Conservation (phyloP, 2,113 vertebrate genomes). For the Phalacrocorax pelagicus region DNA sequence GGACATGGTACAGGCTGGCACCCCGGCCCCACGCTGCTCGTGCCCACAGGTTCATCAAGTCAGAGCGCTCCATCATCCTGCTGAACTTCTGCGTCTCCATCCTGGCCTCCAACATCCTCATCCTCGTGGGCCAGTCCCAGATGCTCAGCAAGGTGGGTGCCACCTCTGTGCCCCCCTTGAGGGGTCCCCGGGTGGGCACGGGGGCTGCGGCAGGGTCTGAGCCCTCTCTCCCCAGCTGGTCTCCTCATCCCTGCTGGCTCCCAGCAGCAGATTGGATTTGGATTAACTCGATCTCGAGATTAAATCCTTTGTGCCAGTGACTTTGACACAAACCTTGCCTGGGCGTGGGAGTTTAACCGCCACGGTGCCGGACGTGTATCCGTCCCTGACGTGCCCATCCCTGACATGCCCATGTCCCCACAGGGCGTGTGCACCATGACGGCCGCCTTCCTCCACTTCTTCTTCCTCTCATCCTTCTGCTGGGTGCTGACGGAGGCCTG, state of each 20-base stretch:
- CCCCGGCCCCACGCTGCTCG: not conserved
- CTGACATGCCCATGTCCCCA: accelerated
- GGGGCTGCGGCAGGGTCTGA: accelerated
- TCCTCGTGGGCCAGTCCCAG: conserved; percentile 96
- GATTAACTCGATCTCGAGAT: conserved; percentile 48
- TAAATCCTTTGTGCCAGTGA: not conserved
- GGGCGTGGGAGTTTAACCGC: not conserved
- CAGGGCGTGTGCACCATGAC: conserved; percentile 96
- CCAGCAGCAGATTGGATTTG: conserved; percentile 23
- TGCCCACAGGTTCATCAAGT: conserved; percentile 89
- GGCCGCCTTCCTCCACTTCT: conserved; percentile 97
- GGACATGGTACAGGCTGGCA: not conserved
- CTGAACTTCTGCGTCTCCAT: conserved; percentile 98
- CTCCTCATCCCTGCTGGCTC: not conserved
- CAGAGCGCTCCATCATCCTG: conserved; percentile 95
- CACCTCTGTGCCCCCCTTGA: accelerated
- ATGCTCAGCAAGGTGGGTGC: conserved; percentile 93
- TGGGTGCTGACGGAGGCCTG: conserved; percentile 99
- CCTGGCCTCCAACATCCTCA: conserved; percentile 95
- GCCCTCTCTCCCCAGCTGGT: accelerated
- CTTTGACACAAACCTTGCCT: not conserved
- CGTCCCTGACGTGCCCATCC: not conserved
- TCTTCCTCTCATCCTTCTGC: conserved; percentile 99
- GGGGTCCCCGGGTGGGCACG: accelerated
- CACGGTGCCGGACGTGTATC: accelerated